phyloP scores from a whole-genome alignment of 2,113 vertebrate species.

The chimpanzee (Pan troglodytes) region NHGRI_mPanTro3-v2.1_pri NC_072409.2:3184001-3184500 shows the following conservation, averaged over 20 bases:
- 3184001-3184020: accelerated
- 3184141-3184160: not conserved
- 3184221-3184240: not conserved
- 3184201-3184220: accelerated
- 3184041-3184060: accelerated
- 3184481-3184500: not conserved
- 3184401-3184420: not conserved
- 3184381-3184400: accelerated
- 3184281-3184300: not conserved
- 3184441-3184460: accelerated
- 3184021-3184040: not conserved
- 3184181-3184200: not conserved
- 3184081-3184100: not conserved
- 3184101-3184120: accelerated
- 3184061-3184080: not conserved
- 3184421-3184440: accelerated
- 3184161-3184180: not conserved
- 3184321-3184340: accelerated
- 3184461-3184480: not conserved
- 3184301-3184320: no score
- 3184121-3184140: accelerated
- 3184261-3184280: not conserved
- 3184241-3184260: not conserved
- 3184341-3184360: accelerated
- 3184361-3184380: no score